Evolutionary conservation across 2,113 vertebrate genomes (phyloP), one percentile per base, ranked within the genome.

Genomic region (Puma concolor): DNA sequence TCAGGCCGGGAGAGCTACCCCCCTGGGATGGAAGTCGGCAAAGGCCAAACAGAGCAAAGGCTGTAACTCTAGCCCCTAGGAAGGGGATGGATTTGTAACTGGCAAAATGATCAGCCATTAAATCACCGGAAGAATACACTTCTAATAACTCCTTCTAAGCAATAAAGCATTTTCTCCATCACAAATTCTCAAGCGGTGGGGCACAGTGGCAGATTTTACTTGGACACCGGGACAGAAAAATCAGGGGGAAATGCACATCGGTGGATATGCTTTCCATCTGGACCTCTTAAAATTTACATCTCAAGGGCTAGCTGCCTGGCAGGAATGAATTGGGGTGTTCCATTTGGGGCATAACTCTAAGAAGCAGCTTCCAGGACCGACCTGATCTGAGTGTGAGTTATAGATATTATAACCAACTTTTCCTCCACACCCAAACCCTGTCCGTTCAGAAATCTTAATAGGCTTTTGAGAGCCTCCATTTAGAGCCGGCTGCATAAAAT

Each of bases 401-500:
- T 98, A 98, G 97, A 95, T 97, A 98, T 98, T 98, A 98, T 98
- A 98, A 98, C 98, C 97, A 98, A 98, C 97, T 98, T 98, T 98
- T 98, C 98, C 98, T 98, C 95, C 95, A 98, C 98, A 91, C 97
- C 93, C 97, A 98, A 98, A 98, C 91, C 92, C 98, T 97, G 95
- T 98, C 92, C 98, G 96, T 98, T 98, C 97, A 99, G 98, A 98
- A 99, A 99, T 97, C 98, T 98, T 98, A 99, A 99, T 98, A 99
- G 98, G 98, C 98, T 99, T 99, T 98, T 98, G 98, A 99, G 98
- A 99, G 96, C 97, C 98, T 98, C 98, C 98, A 98, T 98, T 99
- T 99, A 99, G 98, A 99, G 98, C 97, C 72, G 92, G 98, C 98
- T 99, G 99, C 98, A 99, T 99, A 98, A 99, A 99, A 99, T 98